Base-by-base conservation (phyloP, 2,797 vertebrate genomes). In the Sarcophilus harrisii region DNA sequence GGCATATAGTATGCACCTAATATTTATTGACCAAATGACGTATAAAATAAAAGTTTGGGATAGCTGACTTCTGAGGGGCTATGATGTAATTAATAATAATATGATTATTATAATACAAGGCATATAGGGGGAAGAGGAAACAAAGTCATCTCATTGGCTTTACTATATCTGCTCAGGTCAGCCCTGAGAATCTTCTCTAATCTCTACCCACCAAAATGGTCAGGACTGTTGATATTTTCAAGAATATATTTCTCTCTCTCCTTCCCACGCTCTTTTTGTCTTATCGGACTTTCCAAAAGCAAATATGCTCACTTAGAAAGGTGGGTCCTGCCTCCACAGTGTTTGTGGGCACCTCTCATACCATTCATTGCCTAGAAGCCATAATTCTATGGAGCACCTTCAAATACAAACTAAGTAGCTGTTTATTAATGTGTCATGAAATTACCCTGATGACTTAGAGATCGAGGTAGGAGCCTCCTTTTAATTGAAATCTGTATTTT, bases 401-500 rank as follows among this genome's bases (percentile, higher is more conserved):
- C 18, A 62, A 91, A 55, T 0, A n/a, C 14, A 81, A 58, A 58
- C 90, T 57, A 32, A 58, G 93, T 14, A 94, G 60, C 60, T 29
- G 28, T 28, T 55, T 58, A 58, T 58, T 81, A 45, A 27, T 18
- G n/a, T 89, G 73, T 52, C 73, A 32, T 57, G 92, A 57, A 93
- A 58, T 59, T 52, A 18, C 1, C 16, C 12, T 90, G 10, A 16
- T 27, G 73, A 87, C 73, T 87, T 87, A 87, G 73, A 27, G 73
- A 87, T 87, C 1, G 38, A 49, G 73, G 21, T 27, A 16, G 0
- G 3, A 38, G 21, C 21, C 38, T 73, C 73, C 27, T 87, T 38
- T 87, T 87, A 87, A 87, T 87, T 87, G 73, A 87, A 87, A 87
- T 87, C 38, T 49, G 38, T 45, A 87, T 81, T 93, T 94, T 93